Evolutionary conservation across 2,113 vertebrate species (phyloP), one percentile per base, ranked within the genome.

Genomic region (Condylura cristata): DNA sequence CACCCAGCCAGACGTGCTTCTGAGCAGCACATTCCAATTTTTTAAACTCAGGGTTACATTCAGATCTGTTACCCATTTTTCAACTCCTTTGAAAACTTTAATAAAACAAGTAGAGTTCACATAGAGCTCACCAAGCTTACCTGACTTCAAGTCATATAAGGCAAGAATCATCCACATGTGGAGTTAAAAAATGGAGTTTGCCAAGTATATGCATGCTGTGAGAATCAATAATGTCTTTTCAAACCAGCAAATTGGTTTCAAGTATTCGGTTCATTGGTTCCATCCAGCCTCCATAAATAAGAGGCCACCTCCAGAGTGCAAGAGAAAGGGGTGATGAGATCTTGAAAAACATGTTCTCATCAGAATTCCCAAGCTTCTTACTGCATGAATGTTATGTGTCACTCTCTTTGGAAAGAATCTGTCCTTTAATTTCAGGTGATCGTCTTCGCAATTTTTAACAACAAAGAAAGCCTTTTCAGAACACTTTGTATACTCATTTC

Each of bases 161-260:
- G 28, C 80, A 95, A 88, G 63, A 97, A 93, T 16, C 37, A 82
- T 72, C 56, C 87, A 18, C 22, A 46, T 26, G 74, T 9, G 95
- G 66, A 97, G 95, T 92, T 86, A 97, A 98, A 96, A 63, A 95
- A 68, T 46, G 51, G 8, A 39, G 56, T 28, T 92, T 87, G 88
- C 61, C 92, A 96, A 81, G 5, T 70, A 53, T 18, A 63, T 13
- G 48, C 44, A 30, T 58, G 79, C 72, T 93, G 78, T 58, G 95
- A 37, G 39, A 96, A 97, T 96, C 94, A 93, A 95, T 96, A 96
- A 37, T 93, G n/a, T 92, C 41, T 94, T 86, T 79, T 91, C 93
- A 94, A 91, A 93, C 79, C 0, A 97, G 70, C 82, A 95, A 93
- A 93, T 95, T 96, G 60, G 9, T 95, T 97, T 96, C 65, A 63